Percentiles rank a stretch among this genome's conserved stretches.
These are phyloP conservation scores for Protaetia brevitarsis DNA, from an alignment of 1,140 invertebrate genomes.

Conservation along the genomic window DNA sequence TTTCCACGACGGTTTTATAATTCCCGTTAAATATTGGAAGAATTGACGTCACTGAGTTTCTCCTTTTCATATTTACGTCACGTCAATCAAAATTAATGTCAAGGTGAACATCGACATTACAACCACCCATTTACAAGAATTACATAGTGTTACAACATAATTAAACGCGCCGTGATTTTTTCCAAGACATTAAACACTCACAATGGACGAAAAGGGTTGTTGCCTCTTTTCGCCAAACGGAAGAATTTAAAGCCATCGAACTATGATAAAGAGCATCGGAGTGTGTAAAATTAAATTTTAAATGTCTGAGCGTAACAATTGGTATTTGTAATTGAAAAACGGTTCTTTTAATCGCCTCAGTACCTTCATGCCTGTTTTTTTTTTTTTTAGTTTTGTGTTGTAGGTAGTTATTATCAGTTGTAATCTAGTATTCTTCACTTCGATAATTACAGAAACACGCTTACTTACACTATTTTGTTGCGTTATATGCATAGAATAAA, in stretches of 20 bases:
- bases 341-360: background rate
- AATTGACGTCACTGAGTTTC: background rate
- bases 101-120: background rate
- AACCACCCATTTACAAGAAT: conserved; percentile 12
- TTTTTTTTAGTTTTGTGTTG: too few relatives aligned
- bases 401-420: background rate
- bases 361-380: too few relatives aligned
- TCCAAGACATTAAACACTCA: conserved; percentile 32
- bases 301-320: conserved; percentile 19
- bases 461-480: too few relatives aligned
- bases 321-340: conserved; percentile 9
- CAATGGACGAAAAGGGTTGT: conserved; percentile 32
- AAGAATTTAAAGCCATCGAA: conserved; percentile 30
- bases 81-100: conserved; percentile 17
- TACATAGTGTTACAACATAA: conserved; percentile 29
- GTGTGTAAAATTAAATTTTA: conserved; percentile 33
- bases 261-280: conserved; percentile 29
- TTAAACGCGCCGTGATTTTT: conserved; percentile 32
- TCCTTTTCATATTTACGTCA: background rate
- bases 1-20: too few relatives aligned
- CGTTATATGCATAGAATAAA: too few relatives aligned
- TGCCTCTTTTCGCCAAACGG: conserved; percentile 30
- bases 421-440: too few relatives aligned
- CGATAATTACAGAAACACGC: too few relatives aligned
- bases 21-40: too few relatives aligned